Evolutionary conservation across 2,797 vertebrate genomes (phyloP).

Genomic region (Gymnothorax reevesii): DNA sequence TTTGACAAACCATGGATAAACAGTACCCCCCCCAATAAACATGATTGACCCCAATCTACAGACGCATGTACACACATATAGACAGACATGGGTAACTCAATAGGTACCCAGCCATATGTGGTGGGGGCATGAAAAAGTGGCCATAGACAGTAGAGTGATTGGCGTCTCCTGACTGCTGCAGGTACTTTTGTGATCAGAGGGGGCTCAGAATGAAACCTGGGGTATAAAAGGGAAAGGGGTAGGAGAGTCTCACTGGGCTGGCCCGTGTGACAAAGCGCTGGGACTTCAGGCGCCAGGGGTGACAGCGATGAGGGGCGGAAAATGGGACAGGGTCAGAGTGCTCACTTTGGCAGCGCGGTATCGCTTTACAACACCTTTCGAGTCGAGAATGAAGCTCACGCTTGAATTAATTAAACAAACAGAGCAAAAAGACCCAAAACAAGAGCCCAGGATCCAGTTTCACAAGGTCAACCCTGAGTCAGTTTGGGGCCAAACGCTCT

Average conservation of each 20-base stretch:
- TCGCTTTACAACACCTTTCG: conserved; percentile 69
- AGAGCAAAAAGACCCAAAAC: conserved; percentile 49
- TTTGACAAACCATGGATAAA: no score
- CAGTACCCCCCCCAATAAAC: no score
- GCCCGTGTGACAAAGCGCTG: conserved; percentile 22
- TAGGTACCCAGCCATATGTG: no score
- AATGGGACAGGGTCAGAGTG: conserved; percentile 65
- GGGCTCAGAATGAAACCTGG: neutral
- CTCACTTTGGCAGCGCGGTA: conserved; percentile 56
- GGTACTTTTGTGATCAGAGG: neutral
- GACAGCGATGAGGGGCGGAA: conserved; percentile 58
- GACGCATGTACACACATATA: no score
- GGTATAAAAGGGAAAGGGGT: conserved; percentile 40
- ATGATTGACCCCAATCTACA: no score
- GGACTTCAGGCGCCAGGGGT: conserved; percentile 55
- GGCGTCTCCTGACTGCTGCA: neutral
- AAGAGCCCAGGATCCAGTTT: conserved; percentile 24
- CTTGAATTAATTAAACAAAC: conserved; percentile 71
- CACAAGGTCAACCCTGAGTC: conserved; percentile 27
- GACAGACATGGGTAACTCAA: no score
- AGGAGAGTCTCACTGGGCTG: conserved; percentile 40
- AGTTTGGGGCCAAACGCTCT: conserved; percentile 25
- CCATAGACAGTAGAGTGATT: neutral
- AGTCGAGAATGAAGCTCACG: conserved; percentile 61
- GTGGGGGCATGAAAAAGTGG: neutral